phyloP scores from a whole-genome alignment of 2,113 vertebrate species.

The Riparia riparia region DNA sequence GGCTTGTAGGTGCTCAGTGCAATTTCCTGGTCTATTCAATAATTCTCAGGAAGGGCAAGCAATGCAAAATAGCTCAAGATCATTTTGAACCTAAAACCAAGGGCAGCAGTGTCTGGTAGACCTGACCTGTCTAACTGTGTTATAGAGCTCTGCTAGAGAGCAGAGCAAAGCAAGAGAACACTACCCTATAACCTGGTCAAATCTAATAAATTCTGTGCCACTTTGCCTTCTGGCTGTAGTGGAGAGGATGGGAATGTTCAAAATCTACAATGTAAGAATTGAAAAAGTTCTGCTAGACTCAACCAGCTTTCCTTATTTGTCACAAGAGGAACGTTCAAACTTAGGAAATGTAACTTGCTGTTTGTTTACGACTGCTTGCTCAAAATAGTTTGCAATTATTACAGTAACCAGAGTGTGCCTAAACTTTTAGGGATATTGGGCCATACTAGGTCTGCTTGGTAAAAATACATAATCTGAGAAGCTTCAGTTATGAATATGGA shows the following conservation, averaged over 20 bases:
- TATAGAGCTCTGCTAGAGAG: not conserved
- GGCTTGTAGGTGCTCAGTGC: not conserved
- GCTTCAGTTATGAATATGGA: conserved; percentile 13
- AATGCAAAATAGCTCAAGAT: not conserved
- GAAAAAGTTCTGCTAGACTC: not conserved
- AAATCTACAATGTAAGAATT: not conserved
- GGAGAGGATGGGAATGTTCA: not conserved
- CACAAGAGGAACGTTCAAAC: not conserved
- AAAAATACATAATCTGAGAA: not conserved
- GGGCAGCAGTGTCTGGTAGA: not conserved
- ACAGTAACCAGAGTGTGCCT: not conserved
- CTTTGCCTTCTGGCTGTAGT: not conserved
- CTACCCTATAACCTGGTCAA: not conserved
- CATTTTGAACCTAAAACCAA: not conserved
- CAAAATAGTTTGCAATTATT: not conserved
- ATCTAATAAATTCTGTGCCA: not conserved
- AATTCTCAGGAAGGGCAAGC: not conserved
- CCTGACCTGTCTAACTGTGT: not conserved
- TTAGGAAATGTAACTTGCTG: not conserved
- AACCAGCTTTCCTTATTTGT: not conserved
- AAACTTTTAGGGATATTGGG: not conserved
- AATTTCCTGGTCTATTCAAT: not conserved
- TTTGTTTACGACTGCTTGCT: not conserved
- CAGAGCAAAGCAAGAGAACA: not conserved
- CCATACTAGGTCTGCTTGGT: not conserved